Base-by-base conservation (phyloP, 64 coral and sea anemone species). In the Pocillopora damicornis region DNA sequence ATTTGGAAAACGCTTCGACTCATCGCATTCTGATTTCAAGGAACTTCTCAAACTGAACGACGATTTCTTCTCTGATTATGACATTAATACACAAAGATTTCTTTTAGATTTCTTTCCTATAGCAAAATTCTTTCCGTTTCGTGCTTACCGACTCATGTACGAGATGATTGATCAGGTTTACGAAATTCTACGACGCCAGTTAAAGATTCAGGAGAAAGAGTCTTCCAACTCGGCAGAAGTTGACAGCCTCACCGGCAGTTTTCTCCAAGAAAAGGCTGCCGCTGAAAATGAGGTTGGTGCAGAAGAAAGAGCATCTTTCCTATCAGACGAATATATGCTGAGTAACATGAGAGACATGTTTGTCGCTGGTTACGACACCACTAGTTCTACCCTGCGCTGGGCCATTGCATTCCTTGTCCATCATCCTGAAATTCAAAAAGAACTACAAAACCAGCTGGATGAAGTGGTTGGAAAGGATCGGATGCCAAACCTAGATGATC, bases 301-400 rank as follows among this genome's bases (percentile, higher is more conserved):
- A 22, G 76, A 87, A n/a, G 75, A 94, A 18, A 77, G 73, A 58
- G 20, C 68, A 59, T 60, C 59, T 45, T 14, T 94, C 5, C 65
- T 94, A 5, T 69, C 78, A 4, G 92, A 94, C 60, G 92, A 89
- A 12, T 94, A 94, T 59, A 60, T 94, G 9, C 16, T 94, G 18
- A 90, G 79, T 64, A 86, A 63, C 14, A 36, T 94, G 11, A 16
- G 15, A 35, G 88, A 94, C 67, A 94, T 94, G 92, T 94, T 94
- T 42, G 72, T 23, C 37, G 92, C 88, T 71, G 92, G 88, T 9
- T 86, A 89, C 35, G 92, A 94, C 14, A 94, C 92, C 13, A 94
- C 88, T 1, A 87, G 80, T 60, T 90, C 80, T 12, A 74, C 88
- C 4, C 63, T 94, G 30, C 87, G 74, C 13, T 94, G 92, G 88